Conservation (phyloP, 2,888 invertebrate genomes). For the Laothoe populi region DNA sequence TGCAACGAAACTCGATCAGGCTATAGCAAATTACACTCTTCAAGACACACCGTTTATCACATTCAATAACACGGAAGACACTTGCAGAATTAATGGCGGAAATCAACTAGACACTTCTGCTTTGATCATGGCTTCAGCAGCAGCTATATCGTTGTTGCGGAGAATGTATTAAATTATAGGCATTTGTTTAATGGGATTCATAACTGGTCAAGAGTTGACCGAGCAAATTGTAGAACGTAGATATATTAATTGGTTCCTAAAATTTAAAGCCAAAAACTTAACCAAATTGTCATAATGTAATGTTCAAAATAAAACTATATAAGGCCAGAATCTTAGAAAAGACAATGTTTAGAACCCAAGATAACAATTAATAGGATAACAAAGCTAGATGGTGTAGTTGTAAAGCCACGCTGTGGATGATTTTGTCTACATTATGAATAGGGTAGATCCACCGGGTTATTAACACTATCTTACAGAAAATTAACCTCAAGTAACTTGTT, state of each 20-base stretch:
- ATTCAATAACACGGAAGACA: conserved; percentile 72
- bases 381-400: no score
- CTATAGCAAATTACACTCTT: conserved; percentile 62
- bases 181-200: neutral
- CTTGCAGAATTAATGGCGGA: conserved; percentile 63
- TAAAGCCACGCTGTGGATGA: no score
- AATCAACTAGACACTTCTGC: conserved; percentile 55
- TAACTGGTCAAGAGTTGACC: no score
- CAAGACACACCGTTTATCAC: conserved; percentile 58
- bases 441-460: no score
- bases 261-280: neutral
- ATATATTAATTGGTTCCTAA: neutral
- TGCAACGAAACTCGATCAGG: conserved; percentile 60
- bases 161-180: conserved; percentile 50
- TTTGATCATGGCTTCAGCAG: conserved; percentile 61
- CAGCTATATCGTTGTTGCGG: conserved; percentile 62
- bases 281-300: neutral
- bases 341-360: neutral
- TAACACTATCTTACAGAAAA: no score
- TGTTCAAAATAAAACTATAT: no score
- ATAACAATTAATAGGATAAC: no score
- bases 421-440: no score
- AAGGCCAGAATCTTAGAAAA: no score
- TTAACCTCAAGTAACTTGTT: no score
- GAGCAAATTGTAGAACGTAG: neutral